phyloP scores from a whole-genome alignment of 2,797 vertebrate genomes.

The Phyllotis vaccarum region DNA sequence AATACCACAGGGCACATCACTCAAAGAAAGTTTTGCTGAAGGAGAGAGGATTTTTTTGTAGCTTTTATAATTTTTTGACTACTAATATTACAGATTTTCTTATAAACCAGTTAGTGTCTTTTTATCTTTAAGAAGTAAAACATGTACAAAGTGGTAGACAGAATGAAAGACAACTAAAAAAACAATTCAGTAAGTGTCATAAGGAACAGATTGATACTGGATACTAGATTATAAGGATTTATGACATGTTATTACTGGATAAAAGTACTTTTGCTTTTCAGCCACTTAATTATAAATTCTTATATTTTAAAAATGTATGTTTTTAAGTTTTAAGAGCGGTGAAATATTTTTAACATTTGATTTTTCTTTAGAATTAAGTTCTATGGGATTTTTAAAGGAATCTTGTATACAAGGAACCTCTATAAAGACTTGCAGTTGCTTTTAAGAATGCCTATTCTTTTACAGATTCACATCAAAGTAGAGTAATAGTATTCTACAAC shows the following conservation, averaged over 20 bases:
- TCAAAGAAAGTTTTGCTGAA: not conserved
- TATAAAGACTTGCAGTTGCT: not conserved
- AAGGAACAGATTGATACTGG: not conserved
- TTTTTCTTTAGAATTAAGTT: not conserved
- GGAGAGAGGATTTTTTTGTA: not conserved
- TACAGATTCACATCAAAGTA: not conserved
- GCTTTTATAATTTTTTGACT: not conserved
- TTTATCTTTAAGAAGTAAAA: constrained; percentile 46
- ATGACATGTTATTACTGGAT: not conserved
- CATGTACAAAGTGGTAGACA: not conserved
- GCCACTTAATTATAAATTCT: not conserved
- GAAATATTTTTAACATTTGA: not conserved
- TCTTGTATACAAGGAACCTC: not conserved
- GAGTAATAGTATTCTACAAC: not conserved
- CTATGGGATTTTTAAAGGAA: not conserved
- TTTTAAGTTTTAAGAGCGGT: too few species aligned
- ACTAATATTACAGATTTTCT: not conserved
- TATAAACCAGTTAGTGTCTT: not conserved
- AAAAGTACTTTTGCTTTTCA: not conserved
- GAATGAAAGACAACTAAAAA: not conserved
- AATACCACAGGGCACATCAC: not conserved
- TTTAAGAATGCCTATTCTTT: not conserved
- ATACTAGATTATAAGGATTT: not conserved
- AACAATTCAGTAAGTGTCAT: not conserved
- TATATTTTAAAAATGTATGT: too few species aligned